Base-by-base conservation (phyloP, 2,113 vertebrate species). In the Hemichromis elongatus region DNA sequence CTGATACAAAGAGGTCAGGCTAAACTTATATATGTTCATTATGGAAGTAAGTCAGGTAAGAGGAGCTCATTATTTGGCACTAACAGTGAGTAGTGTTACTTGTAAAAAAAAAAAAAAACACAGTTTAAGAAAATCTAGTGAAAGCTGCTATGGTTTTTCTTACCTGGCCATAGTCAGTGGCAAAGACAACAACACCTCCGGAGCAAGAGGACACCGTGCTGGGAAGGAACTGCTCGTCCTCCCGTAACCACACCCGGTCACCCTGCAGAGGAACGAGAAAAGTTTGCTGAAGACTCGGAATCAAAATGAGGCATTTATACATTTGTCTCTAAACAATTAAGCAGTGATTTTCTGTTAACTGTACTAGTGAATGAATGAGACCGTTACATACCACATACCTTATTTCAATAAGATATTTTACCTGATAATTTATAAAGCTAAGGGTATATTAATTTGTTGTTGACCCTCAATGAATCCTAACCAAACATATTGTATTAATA, bases 171-270 rank as follows among this genome's bases (percentile, higher is more conserved):
- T 98, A 98, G 94, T 98, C 97, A 1, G 97, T 98, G 92, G 93
- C 95, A 89, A 99, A 98, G 81, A 97, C 97, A 0, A 98, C 78
- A 1, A 99, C 95, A 1, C 98, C 98, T 83, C 97, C 98, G 0
- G 97, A 97, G 85, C 98, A 99, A 55, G 98, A 98, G 82, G 97
- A 97, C 81, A 99, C 97, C 6, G 97, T 98, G 90, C 98, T 97
- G 87, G 98, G 97, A 75, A 97, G 97, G 89, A 97, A 96, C 93
- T 98, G 98, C 37, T 97, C 97, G 73, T 98, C 97, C 95, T 99
- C 98, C 93, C 96, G 93, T 83, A 99, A 90, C 98, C 98, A 99
- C 85, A 99, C 97, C 7, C 97, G 97, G 26, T 97, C 95, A 4
- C 98, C 98, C 98, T 99, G 95, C 11, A 84, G 9, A 94, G 79